Conservation (phyloP, 92 coral and sea anemone genomes). For the Nematostella vectensis region DNA sequence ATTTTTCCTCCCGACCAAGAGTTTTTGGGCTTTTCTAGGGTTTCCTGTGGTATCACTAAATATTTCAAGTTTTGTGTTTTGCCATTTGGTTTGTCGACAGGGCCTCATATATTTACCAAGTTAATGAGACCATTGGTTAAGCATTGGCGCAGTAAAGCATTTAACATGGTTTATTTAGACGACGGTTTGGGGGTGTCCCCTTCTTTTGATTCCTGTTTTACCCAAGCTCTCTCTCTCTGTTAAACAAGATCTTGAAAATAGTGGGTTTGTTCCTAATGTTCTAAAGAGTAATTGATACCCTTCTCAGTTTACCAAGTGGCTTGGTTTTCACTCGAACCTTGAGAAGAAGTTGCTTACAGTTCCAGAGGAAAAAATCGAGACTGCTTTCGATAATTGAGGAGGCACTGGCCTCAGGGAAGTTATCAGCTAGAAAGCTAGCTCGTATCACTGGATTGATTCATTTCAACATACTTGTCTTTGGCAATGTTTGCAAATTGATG, state of each 20-base stretch:
- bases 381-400: slow-evolving; percentile 12
- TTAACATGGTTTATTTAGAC: slow-evolving; percentile 2
- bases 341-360: not conserved
- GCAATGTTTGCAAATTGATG: slow-evolving; percentile 23
- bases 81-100: slow-evolving; percentile 26
- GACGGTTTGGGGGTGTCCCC: not conserved
- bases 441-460: slow-evolving; percentile 18
- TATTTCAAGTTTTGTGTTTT: slow-evolving; percentile 26
- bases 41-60: not conserved
- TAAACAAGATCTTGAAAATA: not conserved
- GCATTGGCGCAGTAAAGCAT: not conserved
- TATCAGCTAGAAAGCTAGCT: slow-evolving; percentile 34
- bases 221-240: not conserved
- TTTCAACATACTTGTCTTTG: slow-evolving; percentile 20
- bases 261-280: not conserved
- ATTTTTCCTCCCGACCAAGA: slow-evolving; percentile 16
- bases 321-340: not conserved
- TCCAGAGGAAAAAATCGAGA: slow-evolving; percentile 4
- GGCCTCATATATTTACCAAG: slow-evolving; percentile 40
- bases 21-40: slow-evolving; percentile 37
- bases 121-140: slow-evolving; percentile 41
- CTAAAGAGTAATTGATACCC: not conserved
- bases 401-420: slow-evolving; percentile 4
- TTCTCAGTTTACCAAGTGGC: not conserved
- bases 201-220: not conserved